Percentiles rank a stretch among this genome's conserved stretches.
Evolutionary conservation across 2,113 vertebrate genomes (phyloP).

Genomic region (Phylloscopus whistleri): DNA sequence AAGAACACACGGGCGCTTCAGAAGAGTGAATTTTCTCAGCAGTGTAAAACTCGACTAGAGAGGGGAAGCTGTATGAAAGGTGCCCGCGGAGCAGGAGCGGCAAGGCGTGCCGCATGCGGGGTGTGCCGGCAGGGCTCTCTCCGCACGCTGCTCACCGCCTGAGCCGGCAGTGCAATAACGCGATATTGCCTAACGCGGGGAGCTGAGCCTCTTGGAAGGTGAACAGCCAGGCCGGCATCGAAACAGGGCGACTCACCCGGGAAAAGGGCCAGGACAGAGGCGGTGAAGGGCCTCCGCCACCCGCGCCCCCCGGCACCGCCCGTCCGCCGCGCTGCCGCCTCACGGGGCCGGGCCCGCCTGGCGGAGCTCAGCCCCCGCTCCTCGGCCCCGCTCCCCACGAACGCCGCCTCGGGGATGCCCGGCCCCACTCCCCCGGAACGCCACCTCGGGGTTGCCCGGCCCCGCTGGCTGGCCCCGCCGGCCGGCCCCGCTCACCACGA

Average conservation of each 20-base stretch:
- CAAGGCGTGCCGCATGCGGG: rapidly evolving
- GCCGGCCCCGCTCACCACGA: constrained; percentile 80
- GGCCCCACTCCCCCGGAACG: background rate
- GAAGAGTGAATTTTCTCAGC: too few species aligned
- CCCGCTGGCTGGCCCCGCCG: background rate
- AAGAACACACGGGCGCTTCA: background rate
- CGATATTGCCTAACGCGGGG: rapidly evolving
- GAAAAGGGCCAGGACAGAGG: rapidly evolving
- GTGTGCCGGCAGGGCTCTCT: rapidly evolving
- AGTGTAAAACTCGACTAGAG: rapidly evolving
- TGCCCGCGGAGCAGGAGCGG: rapidly evolving
- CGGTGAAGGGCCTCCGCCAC: background rate
- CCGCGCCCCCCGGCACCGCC: background rate
- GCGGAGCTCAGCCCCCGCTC: background rate
- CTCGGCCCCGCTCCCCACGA: background rate
- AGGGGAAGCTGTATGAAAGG: rapidly evolving
- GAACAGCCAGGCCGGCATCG: rapidly evolving
- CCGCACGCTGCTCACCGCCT: rapidly evolving
- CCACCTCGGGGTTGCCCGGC: background rate
- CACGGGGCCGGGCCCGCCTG: background rate
- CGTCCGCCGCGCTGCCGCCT: background rate
- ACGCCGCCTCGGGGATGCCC: background rate
- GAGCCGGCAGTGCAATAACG: rapidly evolving
- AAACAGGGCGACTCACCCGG: rapidly evolving
- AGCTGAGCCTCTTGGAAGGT: rapidly evolving